Conservation (phyloP, 1,140 invertebrate genomes). For the Micrasema longulum region DNA sequence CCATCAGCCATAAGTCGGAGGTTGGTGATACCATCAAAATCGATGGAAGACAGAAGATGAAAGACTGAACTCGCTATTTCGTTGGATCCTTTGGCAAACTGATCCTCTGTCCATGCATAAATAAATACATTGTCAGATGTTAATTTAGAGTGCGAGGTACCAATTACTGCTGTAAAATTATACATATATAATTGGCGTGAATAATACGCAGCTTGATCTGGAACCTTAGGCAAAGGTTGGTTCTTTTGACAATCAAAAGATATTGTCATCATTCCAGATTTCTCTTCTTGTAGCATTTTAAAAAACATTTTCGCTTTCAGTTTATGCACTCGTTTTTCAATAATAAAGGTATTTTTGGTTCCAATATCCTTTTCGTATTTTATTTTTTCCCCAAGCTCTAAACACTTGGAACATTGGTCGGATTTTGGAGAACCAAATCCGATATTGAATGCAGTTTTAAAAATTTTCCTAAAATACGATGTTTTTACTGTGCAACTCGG, state of each 20-base stretch:
- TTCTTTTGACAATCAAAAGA: conserved; percentile 59
- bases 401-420: neutral
- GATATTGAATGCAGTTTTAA: neutral
- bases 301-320: conserved; percentile 1
- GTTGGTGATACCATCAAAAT: too few relatives aligned
- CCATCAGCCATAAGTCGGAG: too few relatives aligned
- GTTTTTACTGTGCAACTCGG: neutral
- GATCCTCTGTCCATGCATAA: conserved; percentile 57
- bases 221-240: conserved; percentile 56
- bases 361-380: neutral
- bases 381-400: neutral
- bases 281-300: conserved; percentile 1
- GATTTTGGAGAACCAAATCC: neutral
- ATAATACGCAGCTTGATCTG: conserved; percentile 58
- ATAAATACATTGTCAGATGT: conserved; percentile 52
- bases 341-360: neutral
- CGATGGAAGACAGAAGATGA: too few relatives aligned
- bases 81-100: conserved; percentile 56
- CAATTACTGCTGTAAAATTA: conserved; percentile 57
- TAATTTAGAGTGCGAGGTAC: conserved; percentile 39
- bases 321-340: conserved; percentile 3
- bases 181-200: conserved; percentile 57
- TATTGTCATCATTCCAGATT: conserved; percentile 46
- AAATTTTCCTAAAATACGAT: neutral
- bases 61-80: conserved; percentile 57